Evolutionary conservation across 2,113 vertebrate species (phyloP).

Genomic region (Nycticorax nycticorax): DNA sequence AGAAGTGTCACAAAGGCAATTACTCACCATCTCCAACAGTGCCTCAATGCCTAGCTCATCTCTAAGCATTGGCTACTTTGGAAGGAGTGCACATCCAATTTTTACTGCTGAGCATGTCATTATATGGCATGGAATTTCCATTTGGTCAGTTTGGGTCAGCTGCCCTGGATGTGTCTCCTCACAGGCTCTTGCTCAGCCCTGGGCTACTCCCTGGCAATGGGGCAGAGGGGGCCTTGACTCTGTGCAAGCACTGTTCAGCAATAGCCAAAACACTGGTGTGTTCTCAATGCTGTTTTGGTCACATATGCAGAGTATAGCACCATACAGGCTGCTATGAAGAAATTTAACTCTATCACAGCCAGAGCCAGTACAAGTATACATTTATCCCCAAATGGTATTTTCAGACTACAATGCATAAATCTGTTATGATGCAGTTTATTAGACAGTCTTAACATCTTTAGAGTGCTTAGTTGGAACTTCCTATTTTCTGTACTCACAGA

Average conservation of each 20-base stretch:
- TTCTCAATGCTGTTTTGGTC: not conserved
- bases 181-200: not conserved
- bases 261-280: not conserved
- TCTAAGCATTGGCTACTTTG: not conserved
- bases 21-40: not conserved
- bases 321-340: accelerated
- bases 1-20: not conserved
- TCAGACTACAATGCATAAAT: not conserved
- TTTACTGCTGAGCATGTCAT: not conserved
- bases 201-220: not conserved
- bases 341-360: not conserved
- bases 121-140: not conserved
- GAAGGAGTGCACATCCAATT: not conserved
- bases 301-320: not conserved
- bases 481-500: not conserved
- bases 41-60: not conserved
- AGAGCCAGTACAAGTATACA: not conserved
- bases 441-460: not conserved
- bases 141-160: not conserved
- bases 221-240: not conserved
- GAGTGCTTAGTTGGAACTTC: not conserved
- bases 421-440: not conserved
- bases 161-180: not conserved
- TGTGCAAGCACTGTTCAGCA: not conserved
- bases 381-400: not conserved